Percentiles rank a stretch among this genome's conserved stretches.
Conservation (phyloP, 2,888 invertebrate species). For the Drosophila nigritarsus region DNA sequence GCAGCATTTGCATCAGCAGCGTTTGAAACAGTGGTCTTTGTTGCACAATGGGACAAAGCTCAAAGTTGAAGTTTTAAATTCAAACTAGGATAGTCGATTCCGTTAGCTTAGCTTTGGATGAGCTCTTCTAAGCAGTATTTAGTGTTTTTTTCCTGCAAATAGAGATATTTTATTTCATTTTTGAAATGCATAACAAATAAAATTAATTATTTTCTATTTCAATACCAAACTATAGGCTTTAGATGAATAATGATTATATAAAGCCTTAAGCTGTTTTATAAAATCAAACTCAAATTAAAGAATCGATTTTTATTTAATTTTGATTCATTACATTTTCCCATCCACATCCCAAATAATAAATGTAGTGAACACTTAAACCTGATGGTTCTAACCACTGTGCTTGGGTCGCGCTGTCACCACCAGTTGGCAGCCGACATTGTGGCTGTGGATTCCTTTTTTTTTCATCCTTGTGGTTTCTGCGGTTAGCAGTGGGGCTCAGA, state of each 20-base stretch:
- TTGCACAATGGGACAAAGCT: neutral
- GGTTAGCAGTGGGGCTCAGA: slow-evolving; percentile 44
- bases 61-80: neutral
- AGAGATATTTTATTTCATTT: too few relatives aligned
- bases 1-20: slow-evolving; percentile 10
- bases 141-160: neutral
- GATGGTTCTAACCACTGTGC: slow-evolving; percentile 40
- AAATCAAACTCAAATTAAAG: neutral
- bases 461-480: slow-evolving; percentile 36
- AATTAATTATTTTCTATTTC: neutral
- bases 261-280: neutral
- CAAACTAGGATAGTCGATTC: neutral
- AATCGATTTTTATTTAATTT: neutral
- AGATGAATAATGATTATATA: fast-evolving
- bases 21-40: slow-evolving; percentile 5
- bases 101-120: neutral
- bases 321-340: neutral
- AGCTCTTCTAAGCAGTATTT: neutral
- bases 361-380: neutral
- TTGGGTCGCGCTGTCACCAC: slow-evolving; percentile 46
- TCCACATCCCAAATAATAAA: neutral
- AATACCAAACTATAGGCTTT: neutral
- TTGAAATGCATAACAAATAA: too few relatives aligned
- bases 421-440: slow-evolving; percentile 60
- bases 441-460: slow-evolving; percentile 27